These are phyloP conservation scores for Turritopsis rubra DNA, from an alignment of 30 jellyfish, hydroid and myxozoan genomes.

Conservation along the genomic window DNA sequence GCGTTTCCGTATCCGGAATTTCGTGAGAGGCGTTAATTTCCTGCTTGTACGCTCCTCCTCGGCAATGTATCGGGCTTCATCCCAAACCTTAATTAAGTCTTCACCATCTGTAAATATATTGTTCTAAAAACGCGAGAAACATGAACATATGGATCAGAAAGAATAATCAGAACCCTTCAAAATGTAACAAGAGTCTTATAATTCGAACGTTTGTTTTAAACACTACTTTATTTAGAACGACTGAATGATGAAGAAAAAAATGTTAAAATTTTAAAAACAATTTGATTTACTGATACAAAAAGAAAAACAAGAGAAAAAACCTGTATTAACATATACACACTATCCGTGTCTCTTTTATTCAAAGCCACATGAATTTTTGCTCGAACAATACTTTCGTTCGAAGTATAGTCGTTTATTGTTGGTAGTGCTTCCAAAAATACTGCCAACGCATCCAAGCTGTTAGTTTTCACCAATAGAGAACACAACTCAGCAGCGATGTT, in stretches of 20 bases:
- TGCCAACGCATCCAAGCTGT: conserved; percentile 53
- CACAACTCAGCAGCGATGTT: conserved; percentile 59
- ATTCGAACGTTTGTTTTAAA: neutral
- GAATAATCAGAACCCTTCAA: neutral
- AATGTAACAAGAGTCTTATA: neutral
- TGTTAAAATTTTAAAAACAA: too few species aligned
- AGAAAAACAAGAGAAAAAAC: conserved; percentile 3
- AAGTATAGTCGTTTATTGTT: conserved; percentile 24
- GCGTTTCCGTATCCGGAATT: conserved; percentile 72
- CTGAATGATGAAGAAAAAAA: neutral
- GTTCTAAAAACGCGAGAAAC: conserved; percentile 33
- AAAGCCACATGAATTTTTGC: conserved; percentile 55
- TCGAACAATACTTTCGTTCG: conserved; percentile 42
- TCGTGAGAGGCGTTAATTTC: conserved; percentile 60
- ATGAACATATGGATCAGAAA: too few species aligned
- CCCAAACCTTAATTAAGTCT: conserved; percentile 65
- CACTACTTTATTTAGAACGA: neutral
- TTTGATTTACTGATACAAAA: neutral
- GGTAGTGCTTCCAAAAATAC: conserved; percentile 56
- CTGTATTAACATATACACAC: conserved; percentile 47
- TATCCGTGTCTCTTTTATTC: conserved; percentile 33
- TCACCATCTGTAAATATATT: conserved; percentile 46
- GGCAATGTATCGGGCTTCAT: conserved; percentile 50
- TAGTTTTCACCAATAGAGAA: conserved; percentile 28
- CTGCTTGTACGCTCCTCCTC: conserved; percentile 61